Base-by-base conservation (phyloP, 2,888 invertebrate genomes). In the Scaptomyza polygonia region DNA sequence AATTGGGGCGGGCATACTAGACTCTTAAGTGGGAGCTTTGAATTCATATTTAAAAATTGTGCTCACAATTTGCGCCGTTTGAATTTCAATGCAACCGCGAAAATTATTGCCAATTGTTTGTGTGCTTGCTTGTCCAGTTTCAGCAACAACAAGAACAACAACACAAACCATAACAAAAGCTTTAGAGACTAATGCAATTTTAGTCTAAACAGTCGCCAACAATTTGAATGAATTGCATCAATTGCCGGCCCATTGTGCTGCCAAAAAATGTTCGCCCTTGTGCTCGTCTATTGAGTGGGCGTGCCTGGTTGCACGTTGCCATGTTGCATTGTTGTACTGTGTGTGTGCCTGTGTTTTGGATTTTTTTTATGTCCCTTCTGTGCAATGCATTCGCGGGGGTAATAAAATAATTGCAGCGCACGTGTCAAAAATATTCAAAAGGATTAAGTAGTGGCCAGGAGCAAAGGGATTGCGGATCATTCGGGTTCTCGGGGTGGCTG, bases 101-200 rank as follows among this genome's bases (percentile, higher is more conserved):
- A 82, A 89, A 90, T 90, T 79, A 90, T 89, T 79, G 81, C 62
- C 90, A 87, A 90, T 89, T 90, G 89, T 90, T 89, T 90, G 88
- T 90, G 86, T 83, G 79, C 36, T 66, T 83, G 79, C 36, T 66
- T 47, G 70, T 56, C 70, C 75, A 65, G 49, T 52, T 54, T 25
- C 25, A 25, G 25, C 25, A 25, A 25, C 36, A 57, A n/a, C 51
- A 74, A 40, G 36, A 55, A 0, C 54, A 56, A 12, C 34, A 55
- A 8, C 53, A 52, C 2, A 43, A 32, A 11, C 40, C 44, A 42
- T 32, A 67, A 70, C 71, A 84, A 78, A 68, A 52, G 69, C 78
- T 56, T 75, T 52, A 72, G 78, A 58, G 57, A 75, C 67, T 85
- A 85, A 85, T 85, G 85, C 85, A 85, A 85, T 85, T 85, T 84